phyloP scores from a whole-genome alignment of 2,113 vertebrate species.

The Camelus dromedarius region DNA sequence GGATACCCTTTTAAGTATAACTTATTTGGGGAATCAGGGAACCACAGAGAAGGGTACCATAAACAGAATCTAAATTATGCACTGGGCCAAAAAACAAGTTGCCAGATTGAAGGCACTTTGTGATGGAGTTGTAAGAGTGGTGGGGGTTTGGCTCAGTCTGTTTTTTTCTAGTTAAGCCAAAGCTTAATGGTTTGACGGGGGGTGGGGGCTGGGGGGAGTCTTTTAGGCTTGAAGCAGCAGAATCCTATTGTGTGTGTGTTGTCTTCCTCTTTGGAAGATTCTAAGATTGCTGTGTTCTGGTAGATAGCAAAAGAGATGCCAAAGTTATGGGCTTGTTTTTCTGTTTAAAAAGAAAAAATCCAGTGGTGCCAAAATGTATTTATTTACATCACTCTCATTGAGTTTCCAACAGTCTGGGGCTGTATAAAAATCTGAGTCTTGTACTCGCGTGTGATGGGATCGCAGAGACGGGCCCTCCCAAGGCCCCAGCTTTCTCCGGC shows the following conservation, averaged over 20 bases:
- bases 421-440: conserved; percentile 85
- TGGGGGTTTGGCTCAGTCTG: conserved; percentile 62
- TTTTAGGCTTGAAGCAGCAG: conserved; percentile 81
- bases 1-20: conserved; percentile 68
- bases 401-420: conserved; percentile 84
- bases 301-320: conserved; percentile 84
- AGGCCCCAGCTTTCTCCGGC: conserved; percentile 66
- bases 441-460: conserved; percentile 78
- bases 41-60: conserved; percentile 61
- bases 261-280: conserved; percentile 69
- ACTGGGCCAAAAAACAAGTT: conserved; percentile 70
- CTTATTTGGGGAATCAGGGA: conserved; percentile 66
- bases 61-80: conserved; percentile 36
- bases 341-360: conserved; percentile 83
- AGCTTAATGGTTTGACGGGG: conserved; percentile 78
- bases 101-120: conserved; percentile 55
- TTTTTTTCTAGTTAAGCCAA: conserved; percentile 80
- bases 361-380: conserved; percentile 89
- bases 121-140: conserved; percentile 58
- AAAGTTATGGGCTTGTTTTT: conserved; percentile 81
- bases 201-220: background rate
- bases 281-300: conserved; percentile 79
- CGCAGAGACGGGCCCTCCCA: conserved; percentile 65
- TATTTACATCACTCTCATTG: conserved; percentile 79
- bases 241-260: conserved; percentile 61